Evolutionary conservation across 2,113 vertebrate genomes (phyloP).

Genomic region (Paradoxurus hermaphroditus): DNA sequence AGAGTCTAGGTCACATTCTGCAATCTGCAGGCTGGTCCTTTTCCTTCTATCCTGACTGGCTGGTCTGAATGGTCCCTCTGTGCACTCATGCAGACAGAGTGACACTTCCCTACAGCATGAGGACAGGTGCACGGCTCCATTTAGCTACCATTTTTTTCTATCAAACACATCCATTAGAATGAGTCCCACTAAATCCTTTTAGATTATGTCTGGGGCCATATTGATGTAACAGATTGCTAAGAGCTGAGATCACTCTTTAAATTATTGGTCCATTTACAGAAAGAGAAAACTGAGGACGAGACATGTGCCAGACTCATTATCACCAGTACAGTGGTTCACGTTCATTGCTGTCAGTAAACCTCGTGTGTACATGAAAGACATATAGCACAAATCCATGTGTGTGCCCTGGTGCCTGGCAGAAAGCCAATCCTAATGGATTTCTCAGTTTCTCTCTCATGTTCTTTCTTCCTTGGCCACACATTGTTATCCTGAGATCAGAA

Average conservation of each 20-base stretch:
- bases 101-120: fast-evolving
- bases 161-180: neutral
- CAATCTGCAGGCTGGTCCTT: fast-evolving
- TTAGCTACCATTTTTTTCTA: neutral
- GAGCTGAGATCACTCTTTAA: neutral
- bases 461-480: neutral
- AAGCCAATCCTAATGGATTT: neutral
- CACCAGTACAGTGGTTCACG: neutral
- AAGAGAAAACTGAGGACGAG: neutral
- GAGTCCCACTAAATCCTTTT: neutral
- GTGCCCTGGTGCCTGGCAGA: fast-evolving
- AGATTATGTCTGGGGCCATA: neutral
- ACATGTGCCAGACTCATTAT: neutral
- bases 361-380: fast-evolving
- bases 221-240: neutral
- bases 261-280: neutral
- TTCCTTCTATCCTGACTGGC: neutral
- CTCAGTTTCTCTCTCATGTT: neutral
- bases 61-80: fast-evolving
- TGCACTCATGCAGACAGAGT: neutral
- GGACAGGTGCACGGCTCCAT: neutral
- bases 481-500: neutral
- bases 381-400: fast-evolving
- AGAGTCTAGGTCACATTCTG: neutral
- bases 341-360: neutral